These are phyloP conservation scores for Myxocyprinus asiaticus DNA, from an alignment of 2,113 vertebrate species.

Conservation along the genomic window DNA sequence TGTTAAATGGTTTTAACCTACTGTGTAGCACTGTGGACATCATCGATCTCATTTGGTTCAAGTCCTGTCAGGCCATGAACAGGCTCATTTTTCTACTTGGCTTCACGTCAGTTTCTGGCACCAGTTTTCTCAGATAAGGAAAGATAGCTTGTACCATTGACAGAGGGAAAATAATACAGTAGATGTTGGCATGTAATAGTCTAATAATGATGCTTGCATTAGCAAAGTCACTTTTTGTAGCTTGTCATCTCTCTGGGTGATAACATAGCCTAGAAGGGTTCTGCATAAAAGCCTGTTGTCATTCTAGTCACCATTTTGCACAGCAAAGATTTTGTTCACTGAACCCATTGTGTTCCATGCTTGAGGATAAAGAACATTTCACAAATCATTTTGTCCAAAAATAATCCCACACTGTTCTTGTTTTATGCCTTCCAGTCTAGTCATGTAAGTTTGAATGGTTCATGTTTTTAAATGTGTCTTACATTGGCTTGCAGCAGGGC, in stretches of 20 bases:
- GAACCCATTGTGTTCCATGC: neutral
- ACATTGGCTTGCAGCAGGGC: conserved; percentile 34
- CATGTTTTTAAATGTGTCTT: conserved; percentile 13
- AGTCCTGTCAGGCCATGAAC: neutral
- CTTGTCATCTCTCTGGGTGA: no score
- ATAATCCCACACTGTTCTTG: neutral
- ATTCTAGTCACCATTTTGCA: conserved; percentile 13
- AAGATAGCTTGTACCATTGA: no score
- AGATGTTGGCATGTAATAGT: no score
- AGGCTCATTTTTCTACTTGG: no score
- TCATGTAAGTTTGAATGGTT: conserved; percentile 1
- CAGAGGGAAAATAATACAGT: no score
- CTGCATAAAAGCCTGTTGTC: neutral
- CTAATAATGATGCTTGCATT: no score
- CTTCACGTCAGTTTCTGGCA: no score
- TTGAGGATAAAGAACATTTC: conserved; percentile 8
- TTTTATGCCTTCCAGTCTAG: neutral
- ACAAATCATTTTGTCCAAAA: conserved; percentile 10
- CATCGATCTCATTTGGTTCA: neutral
- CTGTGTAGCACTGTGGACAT: conserved; percentile 1
- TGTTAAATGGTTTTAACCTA: neutral
- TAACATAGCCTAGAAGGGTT: neutral
- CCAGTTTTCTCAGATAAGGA: no score
- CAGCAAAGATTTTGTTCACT: neutral
- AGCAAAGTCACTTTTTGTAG: no score